phyloP scores from a whole-genome alignment of 2,888 invertebrate genomes.

The Agonopterix arenella region DNA sequence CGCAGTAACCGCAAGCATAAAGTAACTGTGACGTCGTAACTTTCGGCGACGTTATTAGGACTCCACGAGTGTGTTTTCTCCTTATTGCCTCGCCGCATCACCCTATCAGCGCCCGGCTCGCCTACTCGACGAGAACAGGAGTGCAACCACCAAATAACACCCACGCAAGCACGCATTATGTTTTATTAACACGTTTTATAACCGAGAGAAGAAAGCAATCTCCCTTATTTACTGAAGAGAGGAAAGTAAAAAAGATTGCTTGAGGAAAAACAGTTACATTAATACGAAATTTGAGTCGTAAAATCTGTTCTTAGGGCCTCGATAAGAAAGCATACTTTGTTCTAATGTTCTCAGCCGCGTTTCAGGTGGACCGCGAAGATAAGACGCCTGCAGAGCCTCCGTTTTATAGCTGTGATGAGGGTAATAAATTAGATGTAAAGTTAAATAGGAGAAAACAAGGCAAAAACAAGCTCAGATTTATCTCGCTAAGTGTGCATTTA shows the following conservation, averaged over 20 bases:
- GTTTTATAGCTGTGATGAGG: slow-evolving; percentile 5
- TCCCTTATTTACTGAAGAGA: slow-evolving; percentile 54
- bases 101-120: slow-evolving; percentile 15
- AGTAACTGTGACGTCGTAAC: slow-evolving; percentile 39
- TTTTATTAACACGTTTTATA: slow-evolving; percentile 66
- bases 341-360: not conserved
- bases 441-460: not conserved
- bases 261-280: slow-evolving; percentile 36
- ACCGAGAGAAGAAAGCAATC: slow-evolving; percentile 63
- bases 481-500: not conserved
- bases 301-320: slow-evolving; percentile 11
- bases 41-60: slow-evolving; percentile 34
- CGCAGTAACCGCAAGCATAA: slow-evolving; percentile 37
- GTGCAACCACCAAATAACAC: slow-evolving; percentile 51
- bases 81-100: slow-evolving; percentile 39
- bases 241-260: slow-evolving; percentile 47
- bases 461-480: slow-evolving; percentile 1
- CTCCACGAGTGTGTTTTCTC: slow-evolving; percentile 34
- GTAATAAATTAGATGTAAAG: slow-evolving; percentile 5
- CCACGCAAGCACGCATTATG: slow-evolving; percentile 53
- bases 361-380: slow-evolving; percentile 7
- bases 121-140: slow-evolving; percentile 19
- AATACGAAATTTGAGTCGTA: slow-evolving; percentile 28
- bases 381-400: slow-evolving; percentile 2
- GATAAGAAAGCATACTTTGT: slow-evolving; percentile 5